Evolutionary conservation across 2,888 invertebrate genomes (phyloP).

Genomic region (Cephus nigrinus): DNA sequence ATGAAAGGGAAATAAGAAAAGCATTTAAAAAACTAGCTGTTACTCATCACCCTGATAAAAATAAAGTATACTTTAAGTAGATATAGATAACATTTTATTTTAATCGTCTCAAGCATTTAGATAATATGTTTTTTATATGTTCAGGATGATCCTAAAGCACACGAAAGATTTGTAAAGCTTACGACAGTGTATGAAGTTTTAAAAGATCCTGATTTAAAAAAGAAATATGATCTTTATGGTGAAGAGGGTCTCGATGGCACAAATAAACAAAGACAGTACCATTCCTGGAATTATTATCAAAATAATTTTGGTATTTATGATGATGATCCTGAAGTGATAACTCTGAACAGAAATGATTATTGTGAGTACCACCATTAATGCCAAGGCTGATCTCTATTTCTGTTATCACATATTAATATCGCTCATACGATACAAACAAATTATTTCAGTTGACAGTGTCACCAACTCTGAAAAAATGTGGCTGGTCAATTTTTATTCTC

Average conservation of each 20-base stretch:
- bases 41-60: constrained; percentile 82
- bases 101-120: not conserved
- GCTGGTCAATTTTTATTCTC: constrained; percentile 91
- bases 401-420: not conserved
- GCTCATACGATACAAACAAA: not conserved
- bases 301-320: constrained; percentile 88
- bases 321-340: constrained; percentile 84
- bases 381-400: not conserved
- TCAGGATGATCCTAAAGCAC: constrained; percentile 79
- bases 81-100: not conserved
- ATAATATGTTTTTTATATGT: constrained; percentile 30
- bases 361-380: constrained; percentile 69
- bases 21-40: constrained; percentile 84
- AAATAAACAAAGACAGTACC: constrained; percentile 75
- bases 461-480: constrained; percentile 75
- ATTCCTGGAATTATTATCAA: constrained; percentile 84
- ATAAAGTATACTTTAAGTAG: constrained; percentile 65
- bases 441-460: constrained; percentile 65
- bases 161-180: constrained; percentile 81
- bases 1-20: constrained; percentile 77
- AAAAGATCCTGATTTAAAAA: constrained; percentile 83
- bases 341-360: constrained; percentile 79
- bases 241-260: constrained; percentile 76
- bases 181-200: constrained; percentile 88
- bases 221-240: constrained; percentile 83